Conservation (phyloP, 2,797 vertebrate genomes). For the Centropyge bicolor region DNA sequence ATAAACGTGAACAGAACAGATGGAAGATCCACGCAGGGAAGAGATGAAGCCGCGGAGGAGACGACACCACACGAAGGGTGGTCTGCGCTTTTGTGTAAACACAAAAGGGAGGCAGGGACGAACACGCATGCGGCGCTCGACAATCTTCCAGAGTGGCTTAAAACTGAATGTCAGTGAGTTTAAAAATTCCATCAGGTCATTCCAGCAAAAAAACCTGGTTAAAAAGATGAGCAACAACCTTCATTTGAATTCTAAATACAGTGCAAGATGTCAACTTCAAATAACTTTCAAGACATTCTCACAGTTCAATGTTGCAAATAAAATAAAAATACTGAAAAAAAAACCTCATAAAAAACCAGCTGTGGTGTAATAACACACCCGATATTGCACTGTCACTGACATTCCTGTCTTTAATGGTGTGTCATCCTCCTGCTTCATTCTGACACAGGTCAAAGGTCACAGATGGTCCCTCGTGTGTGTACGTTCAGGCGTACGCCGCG, state of each 20-base stretch:
- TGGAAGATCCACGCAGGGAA: constrained; percentile 32
- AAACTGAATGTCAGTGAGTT: background rate
- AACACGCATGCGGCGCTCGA: constrained; percentile 5
- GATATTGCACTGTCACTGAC: constrained; percentile 58
- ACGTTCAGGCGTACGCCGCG: constrained; percentile 73
- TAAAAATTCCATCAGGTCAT: constrained; percentile 2
- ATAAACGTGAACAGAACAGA: constrained; percentile 41
- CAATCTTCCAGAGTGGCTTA: constrained; percentile 13
- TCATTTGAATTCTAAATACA: constrained; percentile 68
- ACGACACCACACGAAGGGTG: constrained; percentile 17
- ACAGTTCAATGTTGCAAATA: constrained; percentile 51
- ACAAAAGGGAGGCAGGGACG: constrained; percentile 2
- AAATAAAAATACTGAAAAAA: constrained; percentile 59
- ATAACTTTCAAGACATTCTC: constrained; percentile 40
- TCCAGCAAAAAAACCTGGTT: background rate
- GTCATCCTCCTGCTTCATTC: background rate
- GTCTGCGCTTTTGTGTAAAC: constrained; percentile 59
- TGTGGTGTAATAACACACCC: constrained; percentile 23
- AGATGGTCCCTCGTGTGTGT: background rate
- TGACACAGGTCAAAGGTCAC: background rate
- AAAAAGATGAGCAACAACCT: constrained; percentile 39
- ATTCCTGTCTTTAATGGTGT: constrained; percentile 15
- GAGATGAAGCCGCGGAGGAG: background rate
- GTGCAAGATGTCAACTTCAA: constrained; percentile 52
- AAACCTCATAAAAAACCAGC: constrained; percentile 26